Percentiles rank a stretch among this genome's conserved stretches.
Conservation (phyloP, 2,888 invertebrate genomes). For the Tetanocera ferruginea region DNA sequence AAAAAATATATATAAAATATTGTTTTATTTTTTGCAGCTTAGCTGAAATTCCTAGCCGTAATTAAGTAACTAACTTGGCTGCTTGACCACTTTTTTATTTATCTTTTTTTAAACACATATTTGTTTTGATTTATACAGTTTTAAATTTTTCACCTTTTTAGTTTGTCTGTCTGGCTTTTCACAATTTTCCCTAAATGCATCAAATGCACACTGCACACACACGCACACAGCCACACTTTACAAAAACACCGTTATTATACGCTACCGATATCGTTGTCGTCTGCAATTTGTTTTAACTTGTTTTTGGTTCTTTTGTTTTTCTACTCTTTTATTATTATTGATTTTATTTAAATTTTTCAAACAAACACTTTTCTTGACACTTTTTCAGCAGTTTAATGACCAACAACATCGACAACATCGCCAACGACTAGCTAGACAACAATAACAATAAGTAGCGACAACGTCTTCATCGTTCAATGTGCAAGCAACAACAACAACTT, state of each 20-base stretch:
- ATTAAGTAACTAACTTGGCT: too few relatives aligned
- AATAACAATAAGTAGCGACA: not conserved
- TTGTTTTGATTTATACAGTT: too few relatives aligned
- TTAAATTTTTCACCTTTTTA: too few relatives aligned
- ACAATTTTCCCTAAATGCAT: not conserved
- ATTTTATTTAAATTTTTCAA: not conserved
- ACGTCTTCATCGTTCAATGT: conserved; percentile 48
- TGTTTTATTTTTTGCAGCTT: too few relatives aligned
- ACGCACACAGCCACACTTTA: not conserved
- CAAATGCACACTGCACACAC: not conserved
- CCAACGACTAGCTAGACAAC: not conserved
- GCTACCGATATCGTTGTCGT: not conserved
- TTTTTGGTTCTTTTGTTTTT: not conserved
- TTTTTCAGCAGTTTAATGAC: conserved; percentile 8
- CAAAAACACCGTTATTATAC: not conserved
- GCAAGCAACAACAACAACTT: conserved; percentile 48
- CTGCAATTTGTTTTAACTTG: not conserved
- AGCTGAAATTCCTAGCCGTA: too few relatives aligned
- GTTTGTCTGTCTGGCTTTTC: too few relatives aligned
- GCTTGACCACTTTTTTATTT: too few relatives aligned
- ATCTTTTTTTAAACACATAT: too few relatives aligned
- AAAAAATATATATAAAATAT: too few relatives aligned
- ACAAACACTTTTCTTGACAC: conserved; percentile 7
- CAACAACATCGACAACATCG: conserved; percentile 8
- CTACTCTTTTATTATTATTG: not conserved